These are phyloP conservation scores for Xiphydria camelus DNA, from an alignment of 2,888 invertebrate species.

Conservation along the genomic window DNA sequence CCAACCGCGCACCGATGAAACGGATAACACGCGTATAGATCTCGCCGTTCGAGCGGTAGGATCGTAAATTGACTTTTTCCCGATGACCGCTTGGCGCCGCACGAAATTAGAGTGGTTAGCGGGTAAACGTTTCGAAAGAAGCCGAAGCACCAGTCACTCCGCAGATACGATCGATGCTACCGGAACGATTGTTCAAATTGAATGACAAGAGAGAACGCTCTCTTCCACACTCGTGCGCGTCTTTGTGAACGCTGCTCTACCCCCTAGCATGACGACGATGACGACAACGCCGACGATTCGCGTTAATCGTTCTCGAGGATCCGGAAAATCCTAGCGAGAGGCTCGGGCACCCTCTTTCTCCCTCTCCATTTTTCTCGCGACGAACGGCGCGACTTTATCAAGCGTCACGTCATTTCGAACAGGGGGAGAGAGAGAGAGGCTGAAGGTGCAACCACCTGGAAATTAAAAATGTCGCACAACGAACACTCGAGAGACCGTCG, in stretches of 20 bases:
- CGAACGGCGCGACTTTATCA: constrained; percentile 31
- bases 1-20: no score
- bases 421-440: constrained; percentile 23
- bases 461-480: constrained; percentile 45
- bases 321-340: no score
- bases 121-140: constrained; percentile 14
- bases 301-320: no score
- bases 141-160: constrained; percentile 27
- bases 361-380: no score
- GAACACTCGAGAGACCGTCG: constrained; percentile 33
- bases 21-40: neutral
- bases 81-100: constrained; percentile 21
- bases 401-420: constrained; percentile 42
- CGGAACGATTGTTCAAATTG: constrained; percentile 16
- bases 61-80: constrained; percentile 13
- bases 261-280: no score
- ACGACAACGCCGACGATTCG: no score
- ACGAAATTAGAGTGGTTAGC: constrained; percentile 32
- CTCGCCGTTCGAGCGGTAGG: constrained; percentile 1
- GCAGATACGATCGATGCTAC: constrained; percentile 14
- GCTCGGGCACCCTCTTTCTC: no score
- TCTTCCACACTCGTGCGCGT: no score
- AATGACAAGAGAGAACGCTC: no score
- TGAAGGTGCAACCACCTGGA: constrained; percentile 49
- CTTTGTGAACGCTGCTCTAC: no score